These are phyloP conservation scores for Gila orcuttii DNA, from an alignment of 2,113 vertebrate species.

Conservation along the genomic window DNA sequence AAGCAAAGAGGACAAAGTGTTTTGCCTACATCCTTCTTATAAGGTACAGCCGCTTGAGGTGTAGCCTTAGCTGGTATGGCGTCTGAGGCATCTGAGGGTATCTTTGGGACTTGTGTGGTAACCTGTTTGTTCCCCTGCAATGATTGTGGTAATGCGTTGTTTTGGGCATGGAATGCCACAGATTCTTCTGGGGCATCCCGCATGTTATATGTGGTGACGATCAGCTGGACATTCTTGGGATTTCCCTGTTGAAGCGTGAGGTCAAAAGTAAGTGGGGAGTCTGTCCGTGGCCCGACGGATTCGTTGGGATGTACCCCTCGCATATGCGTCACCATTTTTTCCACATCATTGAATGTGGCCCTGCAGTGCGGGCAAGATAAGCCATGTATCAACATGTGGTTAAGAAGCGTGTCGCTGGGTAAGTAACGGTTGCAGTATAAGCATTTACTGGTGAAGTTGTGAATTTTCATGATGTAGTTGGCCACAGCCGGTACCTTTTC, in stretches of 20 bases:
- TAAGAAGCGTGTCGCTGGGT: slow-evolving; percentile 94
- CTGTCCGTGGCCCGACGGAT: slow-evolving; percentile 90
- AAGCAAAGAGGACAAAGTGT: slow-evolving; percentile 97
- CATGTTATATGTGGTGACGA: slow-evolving; percentile 97
- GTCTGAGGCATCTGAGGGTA: slow-evolving; percentile 74
- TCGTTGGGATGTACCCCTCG: slow-evolving; percentile 90
- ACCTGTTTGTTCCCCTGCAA: slow-evolving; percentile 79
- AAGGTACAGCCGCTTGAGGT: slow-evolving; percentile 90
- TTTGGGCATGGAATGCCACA: slow-evolving; percentile 94
- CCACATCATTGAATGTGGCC: slow-evolving; percentile 96
- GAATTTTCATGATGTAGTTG: slow-evolving; percentile 99
- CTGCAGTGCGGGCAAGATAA: slow-evolving; percentile 95
- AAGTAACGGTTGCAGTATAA: slow-evolving; percentile 98
- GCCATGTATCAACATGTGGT: slow-evolving; percentile 98
- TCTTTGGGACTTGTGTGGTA: slow-evolving; percentile 79
- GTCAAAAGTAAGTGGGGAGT: slow-evolving; percentile 96
- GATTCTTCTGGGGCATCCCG: slow-evolving; percentile 93
- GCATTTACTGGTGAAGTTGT: slow-evolving; percentile 99
- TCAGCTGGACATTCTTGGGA: slow-evolving; percentile 95
- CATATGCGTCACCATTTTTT: slow-evolving; percentile 99
- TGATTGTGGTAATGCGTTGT: slow-evolving; percentile 72
- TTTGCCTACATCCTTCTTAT: slow-evolving; percentile 96
- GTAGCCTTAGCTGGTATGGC: slow-evolving; percentile 78
- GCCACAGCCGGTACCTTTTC: slow-evolving; percentile 97
- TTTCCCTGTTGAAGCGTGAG: slow-evolving; percentile 96